Percentiles rank a stretch among this genome's conserved stretches.
Conservation (phyloP, 35 echinoderm and acorn worm genomes). For the Antedon bifida region DNA sequence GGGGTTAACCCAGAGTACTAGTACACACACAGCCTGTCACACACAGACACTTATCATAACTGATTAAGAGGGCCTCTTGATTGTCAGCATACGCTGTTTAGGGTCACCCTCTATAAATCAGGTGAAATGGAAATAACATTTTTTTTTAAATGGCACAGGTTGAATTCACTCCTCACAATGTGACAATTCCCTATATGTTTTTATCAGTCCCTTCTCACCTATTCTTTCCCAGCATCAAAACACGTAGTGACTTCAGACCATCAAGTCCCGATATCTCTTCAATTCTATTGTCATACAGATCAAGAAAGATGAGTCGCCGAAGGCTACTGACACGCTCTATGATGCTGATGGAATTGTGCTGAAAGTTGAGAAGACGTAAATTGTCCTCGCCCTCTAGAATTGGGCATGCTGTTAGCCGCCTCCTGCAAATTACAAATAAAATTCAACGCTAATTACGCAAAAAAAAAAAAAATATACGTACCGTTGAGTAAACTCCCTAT, state of each 20-base stretch:
- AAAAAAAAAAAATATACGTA: neutral
- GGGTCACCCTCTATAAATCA: too few species aligned
- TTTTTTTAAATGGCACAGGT: too few species aligned
- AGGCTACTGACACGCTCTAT: constrained; percentile 69
- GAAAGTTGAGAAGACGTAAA: constrained; percentile 78
- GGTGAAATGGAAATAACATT: too few species aligned
- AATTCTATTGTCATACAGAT: constrained; percentile 94
- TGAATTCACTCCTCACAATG: too few species aligned
- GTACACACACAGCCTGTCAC: too few species aligned
- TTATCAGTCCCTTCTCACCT: constrained; percentile 24
- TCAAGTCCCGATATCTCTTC: constrained; percentile 77
- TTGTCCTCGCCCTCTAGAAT: constrained; percentile 88
- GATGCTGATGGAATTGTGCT: constrained; percentile 68
- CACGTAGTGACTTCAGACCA: constrained; percentile 63
- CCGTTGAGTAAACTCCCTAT: too few species aligned
- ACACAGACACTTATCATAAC: too few species aligned
- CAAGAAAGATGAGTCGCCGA: constrained; percentile 81
- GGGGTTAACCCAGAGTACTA: too few species aligned
- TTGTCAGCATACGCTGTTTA: too few species aligned
- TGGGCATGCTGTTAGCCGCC: constrained; percentile 74
- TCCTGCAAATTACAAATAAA: constrained; percentile 30
- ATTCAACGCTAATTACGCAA: neutral
- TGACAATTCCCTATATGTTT: too few species aligned
- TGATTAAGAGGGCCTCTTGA: too few species aligned
- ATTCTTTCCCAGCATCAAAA: constrained; percentile 95